Conservation (phyloP, 2,888 invertebrate genomes). For the Zeuzera pyrina region DNA sequence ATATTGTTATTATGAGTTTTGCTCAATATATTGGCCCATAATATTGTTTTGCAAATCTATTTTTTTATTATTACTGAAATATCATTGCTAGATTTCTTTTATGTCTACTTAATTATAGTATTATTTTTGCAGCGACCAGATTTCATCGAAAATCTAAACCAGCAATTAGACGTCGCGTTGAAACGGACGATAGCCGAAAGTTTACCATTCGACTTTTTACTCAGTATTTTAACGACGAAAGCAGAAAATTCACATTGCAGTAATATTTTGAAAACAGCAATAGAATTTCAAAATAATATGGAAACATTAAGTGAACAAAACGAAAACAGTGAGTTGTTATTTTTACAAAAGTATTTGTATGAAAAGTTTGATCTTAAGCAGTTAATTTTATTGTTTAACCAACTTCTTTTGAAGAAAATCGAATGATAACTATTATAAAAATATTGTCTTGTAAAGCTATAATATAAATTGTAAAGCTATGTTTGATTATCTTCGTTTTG, state of each 20-base stretch:
- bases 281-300: slow-evolving; percentile 22
- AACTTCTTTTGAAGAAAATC: no score
- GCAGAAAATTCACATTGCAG: slow-evolving; percentile 21
- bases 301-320: slow-evolving; percentile 11
- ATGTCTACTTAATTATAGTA: background rate
- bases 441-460: no score
- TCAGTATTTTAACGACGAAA: slow-evolving; percentile 29
- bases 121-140: slow-evolving; percentile 41
- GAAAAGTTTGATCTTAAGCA: background rate
- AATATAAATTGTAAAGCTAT: no score
- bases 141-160: slow-evolving; percentile 32
- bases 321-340: slow-evolving; percentile 23
- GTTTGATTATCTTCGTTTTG: no score
- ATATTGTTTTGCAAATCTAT: no score
- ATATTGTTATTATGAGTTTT: no score
- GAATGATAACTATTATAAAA: no score
- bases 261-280: slow-evolving; percentile 24
- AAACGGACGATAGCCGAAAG: slow-evolving; percentile 31
- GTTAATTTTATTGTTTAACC: slow-evolving; percentile 1
- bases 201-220: slow-evolving; percentile 24
- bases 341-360: slow-evolving; percentile 35
- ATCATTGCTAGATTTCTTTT: no score
- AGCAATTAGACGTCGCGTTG: slow-evolving; percentile 26
- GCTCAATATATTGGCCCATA: no score
- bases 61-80: no score